Percentiles rank a stretch among this genome's conserved stretches.
phyloP scores from a whole-genome alignment of 1,140 invertebrate genomes.

The Pseudomyrmex gracilis region DNA sequence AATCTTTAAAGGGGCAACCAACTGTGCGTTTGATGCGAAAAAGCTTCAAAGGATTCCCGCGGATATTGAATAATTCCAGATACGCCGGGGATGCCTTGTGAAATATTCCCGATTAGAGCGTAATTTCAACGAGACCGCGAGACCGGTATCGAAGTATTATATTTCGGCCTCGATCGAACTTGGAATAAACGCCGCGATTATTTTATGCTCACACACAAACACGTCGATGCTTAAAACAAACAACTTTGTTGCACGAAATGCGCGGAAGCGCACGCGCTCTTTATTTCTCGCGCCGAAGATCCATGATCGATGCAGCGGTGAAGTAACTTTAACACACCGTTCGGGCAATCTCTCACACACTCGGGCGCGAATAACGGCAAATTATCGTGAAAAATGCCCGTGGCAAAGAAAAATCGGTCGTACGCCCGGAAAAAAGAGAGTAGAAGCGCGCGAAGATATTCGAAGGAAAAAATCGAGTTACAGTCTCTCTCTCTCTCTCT shows the following conservation, averaged over 20 bases:
- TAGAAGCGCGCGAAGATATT: not conserved
- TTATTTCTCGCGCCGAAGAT: not conserved
- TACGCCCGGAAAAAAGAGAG: not conserved
- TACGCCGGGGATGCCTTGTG: conserved; percentile 56
- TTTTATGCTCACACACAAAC: conserved; percentile 1
- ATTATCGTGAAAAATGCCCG: conserved; percentile 19
- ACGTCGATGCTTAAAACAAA: not conserved
- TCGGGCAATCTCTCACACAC: conserved; percentile 18
- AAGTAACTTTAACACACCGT: conserved; percentile 18
- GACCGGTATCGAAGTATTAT: not conserved
- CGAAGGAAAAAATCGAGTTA: conserved; percentile 39
- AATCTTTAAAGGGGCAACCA: conserved; percentile 32
- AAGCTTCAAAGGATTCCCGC: conserved; percentile 66
- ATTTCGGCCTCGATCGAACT: conserved; percentile 9
- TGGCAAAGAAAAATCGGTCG: not conserved
- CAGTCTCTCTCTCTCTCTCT: too few species aligned
- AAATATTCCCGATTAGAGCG: conserved; percentile 60
- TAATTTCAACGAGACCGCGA: conserved; percentile 24
- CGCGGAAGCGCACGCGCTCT: too few species aligned
- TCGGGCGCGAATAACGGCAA: not conserved
- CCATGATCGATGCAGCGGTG: not conserved
- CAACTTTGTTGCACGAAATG: not conserved
- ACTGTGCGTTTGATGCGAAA: conserved; percentile 5
- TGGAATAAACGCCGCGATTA: conserved; percentile 4
- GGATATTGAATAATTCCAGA: conserved; percentile 71